Evolutionary conservation across 2,113 vertebrate genomes (phyloP), one percentile per base, ranked within the genome.

Genomic region (Chionis minor): DNA sequence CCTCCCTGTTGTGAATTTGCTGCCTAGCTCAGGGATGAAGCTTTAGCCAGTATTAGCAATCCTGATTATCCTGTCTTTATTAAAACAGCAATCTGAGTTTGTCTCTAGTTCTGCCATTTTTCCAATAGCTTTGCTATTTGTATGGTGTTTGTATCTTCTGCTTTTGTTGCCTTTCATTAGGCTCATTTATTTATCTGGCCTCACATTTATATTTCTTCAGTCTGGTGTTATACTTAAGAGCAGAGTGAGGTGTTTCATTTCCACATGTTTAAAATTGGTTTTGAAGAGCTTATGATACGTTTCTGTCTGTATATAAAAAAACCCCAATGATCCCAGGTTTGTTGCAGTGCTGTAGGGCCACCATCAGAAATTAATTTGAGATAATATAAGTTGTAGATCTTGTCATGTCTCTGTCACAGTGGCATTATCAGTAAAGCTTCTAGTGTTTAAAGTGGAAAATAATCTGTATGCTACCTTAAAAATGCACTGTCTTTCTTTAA

Each of bases 211-310:
- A 16, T 86, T 93, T 93, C 62, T 86, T 94, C 56, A 69, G 17
- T 86, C 80, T 94, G 75, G 55, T 75, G 30, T 91, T 88, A 51
- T 13, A 73, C 67, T 95, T 95, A 74, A 59, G 38, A 91, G 10
- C 17, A 8, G 9, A 80, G 85, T 27, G 82, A 94, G 72, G 82
- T 93, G 88, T 95, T 94, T 90, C 55, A 94, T 93, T 94, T 96
- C 80, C 88, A 86, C 12, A 5, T 62, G 26, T 81, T 95, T 84
- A 71, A 92, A 91, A 75, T 56, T 38, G 16, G 14, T 74, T 83
- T 81, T 63, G 80, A 92, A 81, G 80, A 81, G 38, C 66, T 74
- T 80, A 67, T 63, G 67, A 74, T 88, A 63, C 23, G 27, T 65
- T 86, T 90, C 35, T 90, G 8, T 81, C 7, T 61, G 11, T 33